Evolutionary conservation across 2,113 vertebrate species (phyloP).

Genomic region (Ochotona princeps): DNA sequence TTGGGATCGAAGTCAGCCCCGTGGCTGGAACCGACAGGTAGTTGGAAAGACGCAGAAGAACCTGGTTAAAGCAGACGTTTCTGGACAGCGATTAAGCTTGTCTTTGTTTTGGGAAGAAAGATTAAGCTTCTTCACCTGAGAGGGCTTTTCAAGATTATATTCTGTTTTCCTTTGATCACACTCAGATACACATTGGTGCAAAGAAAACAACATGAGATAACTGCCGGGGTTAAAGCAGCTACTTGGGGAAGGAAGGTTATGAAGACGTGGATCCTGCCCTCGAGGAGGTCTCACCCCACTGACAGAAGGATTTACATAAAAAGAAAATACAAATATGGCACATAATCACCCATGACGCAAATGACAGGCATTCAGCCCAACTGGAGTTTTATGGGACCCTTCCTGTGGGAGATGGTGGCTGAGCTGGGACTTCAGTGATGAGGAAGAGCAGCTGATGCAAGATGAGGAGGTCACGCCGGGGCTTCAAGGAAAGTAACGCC

Average conservation of each 20-base stretch:
- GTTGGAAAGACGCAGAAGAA: neutral
- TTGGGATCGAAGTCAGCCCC: neutral
- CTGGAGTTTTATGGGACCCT: slow-evolving; percentile 35
- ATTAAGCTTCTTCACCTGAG: neutral
- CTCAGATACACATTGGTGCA: neutral
- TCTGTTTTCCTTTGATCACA: neutral
- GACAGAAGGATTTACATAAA: neutral
- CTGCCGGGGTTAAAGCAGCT: neutral
- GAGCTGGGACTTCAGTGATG: slow-evolving; percentile 30
- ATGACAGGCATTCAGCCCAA: neutral
- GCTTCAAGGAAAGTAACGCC: slow-evolving; percentile 47
- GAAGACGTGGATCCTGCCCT: neutral
- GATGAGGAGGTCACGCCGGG: neutral
- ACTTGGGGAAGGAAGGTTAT: neutral
- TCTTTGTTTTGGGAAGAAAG: neutral
- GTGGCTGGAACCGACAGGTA: neutral
- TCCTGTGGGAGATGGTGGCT: slow-evolving; percentile 18
- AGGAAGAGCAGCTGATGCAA: slow-evolving; percentile 66
- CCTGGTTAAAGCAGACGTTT: neutral
- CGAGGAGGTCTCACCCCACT: neutral
- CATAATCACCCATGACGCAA: neutral
- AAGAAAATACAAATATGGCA: neutral
- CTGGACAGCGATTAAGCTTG: neutral
- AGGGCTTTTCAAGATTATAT: neutral
- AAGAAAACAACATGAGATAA: neutral